These are phyloP conservation scores for Hippasteria phrygiana DNA, from an alignment of 53 echinoderm and acorn worm genomes.

Conservation along the genomic window DNA sequence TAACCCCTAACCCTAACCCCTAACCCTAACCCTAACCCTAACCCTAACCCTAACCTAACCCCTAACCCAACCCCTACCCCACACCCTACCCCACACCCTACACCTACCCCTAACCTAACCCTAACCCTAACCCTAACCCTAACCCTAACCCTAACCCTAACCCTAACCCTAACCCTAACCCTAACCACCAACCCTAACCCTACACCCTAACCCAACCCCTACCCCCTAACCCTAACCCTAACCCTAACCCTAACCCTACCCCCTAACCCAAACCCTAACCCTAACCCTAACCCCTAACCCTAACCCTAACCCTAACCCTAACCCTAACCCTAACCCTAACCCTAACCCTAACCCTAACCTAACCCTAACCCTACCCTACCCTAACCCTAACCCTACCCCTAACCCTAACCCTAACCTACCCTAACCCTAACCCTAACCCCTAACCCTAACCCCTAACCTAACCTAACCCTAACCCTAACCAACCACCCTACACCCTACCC, in stretches of 20 bases:
- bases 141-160: constrained; percentile 61
- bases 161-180: constrained; percentile 36
- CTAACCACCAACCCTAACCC: constrained; percentile 41
- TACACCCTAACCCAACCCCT: constrained; percentile 34
- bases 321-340: constrained; percentile 50
- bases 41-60: no score
- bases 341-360: constrained; percentile 45
- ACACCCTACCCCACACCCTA: constrained; percentile 64
- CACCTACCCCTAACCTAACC: constrained; percentile 65
- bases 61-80: constrained; percentile 64
- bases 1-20: no score
- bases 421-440: no score
- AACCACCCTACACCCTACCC: neutral
- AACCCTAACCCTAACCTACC: no score
- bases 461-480: constrained; percentile 55
- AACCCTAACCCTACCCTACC: no score
- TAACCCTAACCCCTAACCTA: no score
- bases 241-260: constrained; percentile 46
- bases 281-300: no score
- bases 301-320: constrained; percentile 49
- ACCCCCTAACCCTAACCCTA: constrained; percentile 48
- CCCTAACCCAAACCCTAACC: constrained; percentile 54
- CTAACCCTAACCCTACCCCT: no score
- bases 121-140: constrained; percentile 70
- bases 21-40: no score